A percentile compares a stretch with the other conserved stretches of the same genome.
phyloP scores from a whole-genome alignment of 2,888 invertebrate genomes.

The Hecatera dysodea region DNA sequence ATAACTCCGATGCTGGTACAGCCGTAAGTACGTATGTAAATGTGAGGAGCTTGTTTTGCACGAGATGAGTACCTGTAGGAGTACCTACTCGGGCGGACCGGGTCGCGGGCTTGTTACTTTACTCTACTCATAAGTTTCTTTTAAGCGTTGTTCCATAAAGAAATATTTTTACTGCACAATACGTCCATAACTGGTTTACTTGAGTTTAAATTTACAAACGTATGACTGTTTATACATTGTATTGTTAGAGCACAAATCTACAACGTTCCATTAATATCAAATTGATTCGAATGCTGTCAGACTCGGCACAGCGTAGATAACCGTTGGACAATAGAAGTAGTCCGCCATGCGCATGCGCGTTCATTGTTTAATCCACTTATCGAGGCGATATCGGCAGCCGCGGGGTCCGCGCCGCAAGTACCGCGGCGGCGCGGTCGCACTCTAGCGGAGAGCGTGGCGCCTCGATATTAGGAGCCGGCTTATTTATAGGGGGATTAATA shows the following conservation, averaged over 20 bases:
- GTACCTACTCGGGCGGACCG: conserved; percentile 1
- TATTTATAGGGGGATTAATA: conserved; percentile 85
- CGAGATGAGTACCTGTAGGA: conserved; percentile 9
- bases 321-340: conserved; percentile 24
- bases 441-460: conserved; percentile 83
- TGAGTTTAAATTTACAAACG: background rate
- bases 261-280: conserved; percentile 46
- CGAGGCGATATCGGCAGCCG: conserved; percentile 52
- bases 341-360: conserved; percentile 25
- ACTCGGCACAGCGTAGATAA: conserved; percentile 32
- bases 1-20: conserved; percentile 21
- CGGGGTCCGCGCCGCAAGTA: conserved; percentile 68
- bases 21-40: conserved; percentile 1
- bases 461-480: conserved; percentile 83
- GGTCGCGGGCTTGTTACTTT: conserved; percentile 7
- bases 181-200: conserved; percentile 1
- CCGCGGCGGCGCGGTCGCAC: conserved; percentile 70
- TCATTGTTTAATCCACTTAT: conserved; percentile 64
- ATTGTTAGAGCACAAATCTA: conserved; percentile 20
- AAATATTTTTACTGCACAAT: conserved; percentile 5
- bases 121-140: conserved; percentile 9
- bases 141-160: conserved; percentile 5
- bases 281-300: conserved; percentile 35
- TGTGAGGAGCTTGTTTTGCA: conserved; percentile 32
- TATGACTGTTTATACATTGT: background rate